Evolutionary conservation across 92 coral and sea anemone species (phyloP).

Genomic region (Phymanthus crucifer): DNA sequence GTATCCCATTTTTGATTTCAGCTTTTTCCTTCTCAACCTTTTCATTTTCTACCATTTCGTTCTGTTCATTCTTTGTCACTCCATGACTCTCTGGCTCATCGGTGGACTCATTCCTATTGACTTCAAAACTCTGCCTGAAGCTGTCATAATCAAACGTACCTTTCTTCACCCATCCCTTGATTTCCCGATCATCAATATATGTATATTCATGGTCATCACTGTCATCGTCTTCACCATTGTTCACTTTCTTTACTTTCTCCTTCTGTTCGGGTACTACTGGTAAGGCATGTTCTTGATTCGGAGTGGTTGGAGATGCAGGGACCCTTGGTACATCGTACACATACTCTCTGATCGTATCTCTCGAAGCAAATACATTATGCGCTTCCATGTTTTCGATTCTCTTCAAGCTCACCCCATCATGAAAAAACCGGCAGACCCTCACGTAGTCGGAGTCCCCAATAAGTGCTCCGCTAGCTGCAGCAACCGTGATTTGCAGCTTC

Average conservation of each 20-base stretch:
- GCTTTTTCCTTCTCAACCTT: background rate
- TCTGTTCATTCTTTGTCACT: background rate
- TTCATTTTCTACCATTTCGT: background rate
- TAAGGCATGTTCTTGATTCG: background rate
- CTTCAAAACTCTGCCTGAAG: constrained; percentile 18
- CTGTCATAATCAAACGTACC: constrained; percentile 13
- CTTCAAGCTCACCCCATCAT: constrained; percentile 76
- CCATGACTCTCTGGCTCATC: background rate
- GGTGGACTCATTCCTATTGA: background rate
- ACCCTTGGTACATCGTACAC: constrained; percentile 53
- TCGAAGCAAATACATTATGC: constrained; percentile 79
- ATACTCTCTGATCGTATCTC: constrained; percentile 79
- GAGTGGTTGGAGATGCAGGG: constrained; percentile 51
- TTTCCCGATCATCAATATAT: constrained; percentile 21
- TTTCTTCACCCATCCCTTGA: background rate
- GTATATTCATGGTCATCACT: constrained; percentile 31
- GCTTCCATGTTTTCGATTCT: constrained; percentile 78
- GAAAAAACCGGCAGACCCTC: constrained; percentile 75
- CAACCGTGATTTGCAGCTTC: constrained; percentile 71
- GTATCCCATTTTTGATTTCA: background rate
- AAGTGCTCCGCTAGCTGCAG: constrained; percentile 84
- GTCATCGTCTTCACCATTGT: constrained; percentile 9
- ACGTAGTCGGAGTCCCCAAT: constrained; percentile 85
- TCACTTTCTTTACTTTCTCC: background rate
- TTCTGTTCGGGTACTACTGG: background rate